Conservation (phyloP, 1,140 invertebrate genomes). For the Araneus ventricosus region DNA sequence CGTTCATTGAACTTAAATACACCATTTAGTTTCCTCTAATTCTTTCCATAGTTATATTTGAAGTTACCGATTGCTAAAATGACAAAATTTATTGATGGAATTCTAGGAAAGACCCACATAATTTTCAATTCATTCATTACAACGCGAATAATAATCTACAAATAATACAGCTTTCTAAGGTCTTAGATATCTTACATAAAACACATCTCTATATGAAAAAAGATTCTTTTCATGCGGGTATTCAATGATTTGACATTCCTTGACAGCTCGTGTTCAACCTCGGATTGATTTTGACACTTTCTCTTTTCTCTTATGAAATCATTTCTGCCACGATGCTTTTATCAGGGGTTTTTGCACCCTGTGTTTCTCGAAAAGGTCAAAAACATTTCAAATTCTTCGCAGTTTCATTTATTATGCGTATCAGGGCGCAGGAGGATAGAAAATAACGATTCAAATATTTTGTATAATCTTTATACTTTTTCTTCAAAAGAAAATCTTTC, state of each 20-base stretch:
- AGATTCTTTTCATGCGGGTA: constrained; percentile 9
- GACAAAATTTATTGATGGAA: no score
- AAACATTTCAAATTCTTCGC: no score
- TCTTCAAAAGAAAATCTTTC: no score
- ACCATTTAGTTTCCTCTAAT: no score
- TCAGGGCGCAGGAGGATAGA: no score
- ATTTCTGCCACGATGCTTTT: neutral
- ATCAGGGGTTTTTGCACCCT: neutral
- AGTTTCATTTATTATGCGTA: no score
- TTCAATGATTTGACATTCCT: neutral
- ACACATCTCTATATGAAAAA: neutral
- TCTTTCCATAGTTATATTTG: no score
- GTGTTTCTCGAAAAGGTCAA: neutral
- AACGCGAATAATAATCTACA: neutral
- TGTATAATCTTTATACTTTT: no score
- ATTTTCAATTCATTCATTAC: neutral
- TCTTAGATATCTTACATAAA: neutral
- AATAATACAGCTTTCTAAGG: neutral
- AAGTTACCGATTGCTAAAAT: no score
- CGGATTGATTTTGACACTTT: neutral
- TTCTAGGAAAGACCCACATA: neutral
- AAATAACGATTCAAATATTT: no score
- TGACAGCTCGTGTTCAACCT: neutral
- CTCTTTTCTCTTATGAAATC: neutral
- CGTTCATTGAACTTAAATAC: no score